Evolutionary conservation across 2,888 invertebrate genomes (phyloP).

Genomic region (Volucella inanis): DNA sequence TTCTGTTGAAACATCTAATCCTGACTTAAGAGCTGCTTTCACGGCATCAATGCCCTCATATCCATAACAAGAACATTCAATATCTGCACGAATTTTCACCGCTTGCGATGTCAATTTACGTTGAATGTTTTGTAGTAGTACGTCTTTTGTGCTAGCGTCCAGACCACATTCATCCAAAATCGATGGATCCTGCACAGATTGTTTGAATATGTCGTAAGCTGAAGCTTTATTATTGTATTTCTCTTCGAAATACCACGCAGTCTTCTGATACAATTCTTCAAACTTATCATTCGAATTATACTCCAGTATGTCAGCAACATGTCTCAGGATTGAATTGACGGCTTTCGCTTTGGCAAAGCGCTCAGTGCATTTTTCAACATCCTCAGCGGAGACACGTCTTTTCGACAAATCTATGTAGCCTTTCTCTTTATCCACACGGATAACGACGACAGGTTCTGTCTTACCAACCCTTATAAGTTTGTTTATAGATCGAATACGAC

Average conservation of each 20-base stretch:
- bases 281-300: slow-evolving; percentile 96
- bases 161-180: slow-evolving; percentile 98
- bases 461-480: slow-evolving; percentile 99
- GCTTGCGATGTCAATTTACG: slow-evolving; percentile 98
- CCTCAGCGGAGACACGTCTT: slow-evolving; percentile 98
- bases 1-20: slow-evolving; percentile 94
- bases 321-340: slow-evolving; percentile 98
- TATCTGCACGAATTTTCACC: slow-evolving; percentile 96
- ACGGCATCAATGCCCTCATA: slow-evolving; percentile 99
- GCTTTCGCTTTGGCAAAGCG: slow-evolving; percentile 99
- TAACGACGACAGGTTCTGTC: slow-evolving; percentile 99
- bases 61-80: slow-evolving; percentile 96
- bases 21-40: slow-evolving; percentile 94
- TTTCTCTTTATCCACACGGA: slow-evolving; percentile 99
- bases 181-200: slow-evolving; percentile 96
- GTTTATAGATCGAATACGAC: slow-evolving; percentile 99
- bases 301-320: slow-evolving; percentile 96
- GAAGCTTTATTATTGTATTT: slow-evolving; percentile 98
- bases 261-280: slow-evolving; percentile 96
- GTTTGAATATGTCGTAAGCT: slow-evolving; percentile 99
- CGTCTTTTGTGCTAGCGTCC: slow-evolving; percentile 95
- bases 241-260: slow-evolving; percentile 99
- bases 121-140: slow-evolving; percentile 96
- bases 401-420: slow-evolving; percentile 99
- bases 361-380: slow-evolving; percentile 99